Base-by-base conservation (phyloP, 2,113 vertebrate genomes). In the Neotoma lepida region DNA sequence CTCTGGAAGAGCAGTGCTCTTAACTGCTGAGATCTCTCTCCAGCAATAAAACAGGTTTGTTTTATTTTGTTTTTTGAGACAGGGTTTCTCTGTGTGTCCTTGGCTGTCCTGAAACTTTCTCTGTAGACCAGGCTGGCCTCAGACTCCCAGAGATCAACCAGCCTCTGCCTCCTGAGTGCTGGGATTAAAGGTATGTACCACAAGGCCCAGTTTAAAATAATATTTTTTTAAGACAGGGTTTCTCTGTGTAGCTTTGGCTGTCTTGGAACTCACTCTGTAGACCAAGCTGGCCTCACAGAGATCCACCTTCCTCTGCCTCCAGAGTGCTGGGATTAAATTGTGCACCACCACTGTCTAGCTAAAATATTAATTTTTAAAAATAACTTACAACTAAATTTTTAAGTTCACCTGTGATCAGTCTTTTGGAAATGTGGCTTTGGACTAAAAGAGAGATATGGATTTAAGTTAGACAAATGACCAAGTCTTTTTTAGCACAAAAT, bases 401-500 rank as follows among this genome's bases (percentile, higher is more conserved):
- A 54, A 70, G 35, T 10, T 85, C 9, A 86, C 49, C 20, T 71
- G 1, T 93, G 15, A 33, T 70, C 28, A 18, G 41, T 51, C 46
- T 93, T 90, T 82, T 82, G 22, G 20, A 87, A 44, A 86, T 91
- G 26, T 78, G n/a, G 1, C 39, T 86, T 61, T 91, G 44, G 64
- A 88, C 30, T 24, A 76, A 86, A 61, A 77, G 18, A 68, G 18
- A 92, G 70, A 87, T 61, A 7, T 46, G 28, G 15, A 39, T 68
- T 80, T 88, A 66, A 9, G 3, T 54, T 61, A 86, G 30, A 44
- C 3, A 24, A 95, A 63, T 90, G 41, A 82, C 44, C 46, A 78
- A 71, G 13, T 89, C 6, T 77, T 5, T 93, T 89, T 86, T 22
- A 89, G 78, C 76, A 88, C 44, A 93, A 94, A 63, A 95, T 54